Evolutionary conservation across 2,888 invertebrate genomes (phyloP).

Genomic region (Digitonthophagus gazella): DNA sequence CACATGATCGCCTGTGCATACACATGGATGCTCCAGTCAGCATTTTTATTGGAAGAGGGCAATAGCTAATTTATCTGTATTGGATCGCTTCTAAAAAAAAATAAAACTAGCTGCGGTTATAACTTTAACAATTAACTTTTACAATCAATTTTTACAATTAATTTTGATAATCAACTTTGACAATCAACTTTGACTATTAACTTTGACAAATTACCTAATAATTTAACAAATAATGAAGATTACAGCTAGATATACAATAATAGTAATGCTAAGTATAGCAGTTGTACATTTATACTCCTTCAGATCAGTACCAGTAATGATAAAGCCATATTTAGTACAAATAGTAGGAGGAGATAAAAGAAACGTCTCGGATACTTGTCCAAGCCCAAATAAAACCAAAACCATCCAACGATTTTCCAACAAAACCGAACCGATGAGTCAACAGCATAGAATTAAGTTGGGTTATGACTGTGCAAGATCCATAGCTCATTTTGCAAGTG

Average conservation of each 20-base stretch:
- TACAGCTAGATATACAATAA: not conserved
- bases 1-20: not conserved
- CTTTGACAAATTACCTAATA: too few relatives aligned
- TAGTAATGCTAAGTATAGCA: not conserved
- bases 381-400: not conserved
- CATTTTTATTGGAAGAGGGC: not conserved
- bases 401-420: not conserved
- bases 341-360: not conserved
- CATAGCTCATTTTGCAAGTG: conserved; percentile 16
- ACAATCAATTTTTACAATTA: too few relatives aligned
- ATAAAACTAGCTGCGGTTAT: too few relatives aligned
- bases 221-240: not conserved
- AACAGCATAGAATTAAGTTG: not conserved
- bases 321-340: not conserved
- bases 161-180: too few relatives aligned
- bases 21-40: not conserved
- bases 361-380: not conserved
- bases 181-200: too few relatives aligned
- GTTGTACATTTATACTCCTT: not conserved
- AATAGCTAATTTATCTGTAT: not conserved
- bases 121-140: too few relatives aligned
- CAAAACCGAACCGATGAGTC: not conserved
- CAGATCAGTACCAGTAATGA: not conserved
- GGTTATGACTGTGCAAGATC: not conserved
- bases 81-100: too few relatives aligned